phyloP scores from a whole-genome alignment of 2,113 vertebrate genomes.

The Atrichornis clamosus region DNA sequence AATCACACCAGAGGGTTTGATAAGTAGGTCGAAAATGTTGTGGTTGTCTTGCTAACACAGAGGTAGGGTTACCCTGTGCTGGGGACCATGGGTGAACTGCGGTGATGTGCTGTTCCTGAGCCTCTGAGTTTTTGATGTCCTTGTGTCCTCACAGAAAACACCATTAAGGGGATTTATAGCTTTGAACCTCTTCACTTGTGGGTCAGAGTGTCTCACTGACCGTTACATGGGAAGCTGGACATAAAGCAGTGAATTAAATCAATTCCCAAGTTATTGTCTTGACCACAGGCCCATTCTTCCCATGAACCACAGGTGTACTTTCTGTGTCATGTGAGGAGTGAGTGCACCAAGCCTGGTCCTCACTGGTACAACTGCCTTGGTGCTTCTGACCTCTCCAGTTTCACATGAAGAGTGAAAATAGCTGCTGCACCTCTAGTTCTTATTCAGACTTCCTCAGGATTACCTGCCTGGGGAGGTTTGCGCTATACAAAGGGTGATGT shows the following conservation, averaged over 20 bases:
- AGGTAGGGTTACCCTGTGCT: neutral
- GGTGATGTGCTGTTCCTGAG: neutral
- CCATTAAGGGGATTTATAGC: neutral
- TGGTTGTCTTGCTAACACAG: neutral
- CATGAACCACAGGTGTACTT: accelerated
- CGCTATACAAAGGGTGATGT: neutral
- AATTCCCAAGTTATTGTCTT: neutral
- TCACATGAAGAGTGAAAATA: neutral
- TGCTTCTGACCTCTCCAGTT: neutral
- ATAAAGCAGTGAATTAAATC: neutral
- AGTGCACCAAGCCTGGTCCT: neutral
- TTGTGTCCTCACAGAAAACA: neutral
- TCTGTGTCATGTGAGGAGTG: accelerated
- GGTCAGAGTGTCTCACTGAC: accelerated
- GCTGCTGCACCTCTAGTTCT: neutral
- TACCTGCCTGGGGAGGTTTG: neutral
- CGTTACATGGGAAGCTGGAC: neutral
- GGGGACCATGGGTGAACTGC: neutral
- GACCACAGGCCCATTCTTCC: neutral
- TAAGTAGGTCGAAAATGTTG: neutral
- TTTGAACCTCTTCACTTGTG: neutral
- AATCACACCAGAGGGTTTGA: no score
- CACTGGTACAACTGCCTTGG: neutral
- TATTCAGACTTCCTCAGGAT: neutral
- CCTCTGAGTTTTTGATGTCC: neutral